These are phyloP conservation scores for Chromis chromis DNA, from an alignment of 2,797 vertebrate species.

Conservation along the genomic window DNA sequence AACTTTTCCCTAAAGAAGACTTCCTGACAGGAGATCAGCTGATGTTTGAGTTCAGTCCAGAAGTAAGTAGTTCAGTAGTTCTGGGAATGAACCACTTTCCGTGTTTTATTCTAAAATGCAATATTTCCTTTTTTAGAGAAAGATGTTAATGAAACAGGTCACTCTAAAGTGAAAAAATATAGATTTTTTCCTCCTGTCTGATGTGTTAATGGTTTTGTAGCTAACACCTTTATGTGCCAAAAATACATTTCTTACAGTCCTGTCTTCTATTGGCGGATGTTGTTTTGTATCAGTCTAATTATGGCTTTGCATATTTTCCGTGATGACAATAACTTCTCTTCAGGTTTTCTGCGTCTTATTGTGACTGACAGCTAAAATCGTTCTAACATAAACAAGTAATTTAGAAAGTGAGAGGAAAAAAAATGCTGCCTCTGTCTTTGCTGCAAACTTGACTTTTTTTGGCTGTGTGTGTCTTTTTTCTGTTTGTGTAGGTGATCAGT, in stretches of 20 bases:
- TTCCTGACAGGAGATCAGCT: conserved; percentile 96
- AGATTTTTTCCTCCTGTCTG: not conserved
- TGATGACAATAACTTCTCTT: conserved; percentile 22
- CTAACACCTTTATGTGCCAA: conserved; percentile 6
- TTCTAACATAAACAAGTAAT: conserved; percentile 42
- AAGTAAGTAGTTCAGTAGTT: conserved; percentile 81
- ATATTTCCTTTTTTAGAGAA: conserved; percentile 41
- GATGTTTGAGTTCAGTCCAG: conserved; percentile 92
- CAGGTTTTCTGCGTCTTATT: conserved; percentile 30
- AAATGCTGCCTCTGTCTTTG: conserved; percentile 2
- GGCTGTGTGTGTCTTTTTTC: conserved; percentile 72
- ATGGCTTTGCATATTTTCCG: conserved; percentile 49
- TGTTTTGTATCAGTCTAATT: conserved; percentile 47
- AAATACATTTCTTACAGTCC: conserved; percentile 21
- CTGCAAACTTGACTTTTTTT: conserved; percentile 69
- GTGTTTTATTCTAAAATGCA: conserved; percentile 39
- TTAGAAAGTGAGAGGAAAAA: conserved; percentile 15
- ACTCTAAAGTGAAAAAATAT: conserved; percentile 15
- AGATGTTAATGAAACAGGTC: conserved; percentile 51
- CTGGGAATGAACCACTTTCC: conserved; percentile 44
- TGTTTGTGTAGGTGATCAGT: conserved; percentile 87
- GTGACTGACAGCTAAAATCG: conserved; percentile 54
- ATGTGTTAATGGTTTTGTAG: conserved; percentile 27
- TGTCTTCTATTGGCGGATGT: conserved; percentile 37
- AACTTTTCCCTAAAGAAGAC: conserved; percentile 92